phyloP scores from a whole-genome alignment of 2,888 invertebrate genomes.

The Leuctra nigra region DNA sequence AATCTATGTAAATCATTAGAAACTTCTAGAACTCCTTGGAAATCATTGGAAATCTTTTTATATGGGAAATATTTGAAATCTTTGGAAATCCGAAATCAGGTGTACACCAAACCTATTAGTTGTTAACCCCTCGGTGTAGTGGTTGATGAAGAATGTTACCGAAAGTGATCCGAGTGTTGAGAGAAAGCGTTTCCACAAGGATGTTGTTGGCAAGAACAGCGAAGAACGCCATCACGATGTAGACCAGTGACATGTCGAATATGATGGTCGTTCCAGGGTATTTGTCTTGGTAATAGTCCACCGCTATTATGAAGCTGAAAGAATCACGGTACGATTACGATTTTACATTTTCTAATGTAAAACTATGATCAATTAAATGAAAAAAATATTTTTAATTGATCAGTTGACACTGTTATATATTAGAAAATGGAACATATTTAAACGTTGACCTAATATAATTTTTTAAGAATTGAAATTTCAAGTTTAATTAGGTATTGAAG shows the following conservation, averaged over 20 bases:
- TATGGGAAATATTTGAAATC: no score
- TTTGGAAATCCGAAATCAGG: no score
- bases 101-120: no score
- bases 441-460: no score
- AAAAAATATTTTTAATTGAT: slow-evolving; percentile 1
- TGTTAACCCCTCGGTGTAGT: not conserved
- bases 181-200: slow-evolving; percentile 69
- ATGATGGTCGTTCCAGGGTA: slow-evolving; percentile 81
- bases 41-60: no score
- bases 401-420: slow-evolving; percentile 2
- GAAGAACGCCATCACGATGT: slow-evolving; percentile 82
- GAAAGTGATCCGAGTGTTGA: slow-evolving; percentile 75
- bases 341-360: no score
- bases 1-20: no score
- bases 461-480: no score
- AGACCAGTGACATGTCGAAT: slow-evolving; percentile 88
- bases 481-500: no score
- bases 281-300: slow-evolving; percentile 82
- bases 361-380: not conserved
- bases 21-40: no score
- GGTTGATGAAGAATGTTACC: slow-evolving; percentile 46
- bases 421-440: no score
- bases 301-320: slow-evolving; percentile 84
- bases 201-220: slow-evolving; percentile 83
- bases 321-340: no score